Percentiles rank a stretch among this genome's conserved stretches.
Evolutionary conservation across 2,888 invertebrate species (phyloP).

Genomic region (Deladenus siricidicola): DNA sequence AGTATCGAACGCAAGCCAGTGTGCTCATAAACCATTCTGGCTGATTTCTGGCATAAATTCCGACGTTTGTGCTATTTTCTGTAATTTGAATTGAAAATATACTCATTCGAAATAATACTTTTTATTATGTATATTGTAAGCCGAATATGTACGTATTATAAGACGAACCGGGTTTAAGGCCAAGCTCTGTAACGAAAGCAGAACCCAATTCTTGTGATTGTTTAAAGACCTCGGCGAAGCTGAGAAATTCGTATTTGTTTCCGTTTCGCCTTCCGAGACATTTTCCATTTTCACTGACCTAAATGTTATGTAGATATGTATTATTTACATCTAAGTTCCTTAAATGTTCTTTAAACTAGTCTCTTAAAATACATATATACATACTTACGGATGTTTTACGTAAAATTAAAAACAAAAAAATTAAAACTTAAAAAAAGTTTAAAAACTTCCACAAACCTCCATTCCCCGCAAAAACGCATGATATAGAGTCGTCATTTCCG

Average conservation of each 20-base stretch:
- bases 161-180: slow-evolving; percentile 35
- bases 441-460: slow-evolving; percentile 24
- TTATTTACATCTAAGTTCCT: no score
- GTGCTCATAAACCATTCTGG: slow-evolving; percentile 62
- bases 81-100: slow-evolving; percentile 1
- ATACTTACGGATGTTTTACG: not conserved
- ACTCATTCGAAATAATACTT: no score
- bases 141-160: no score
- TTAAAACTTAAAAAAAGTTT: slow-evolving; percentile 2
- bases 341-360: no score
- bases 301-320: slow-evolving; percentile 26
- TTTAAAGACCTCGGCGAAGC: slow-evolving; percentile 36
- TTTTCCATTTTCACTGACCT: slow-evolving; percentile 36
- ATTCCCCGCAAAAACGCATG: slow-evolving; percentile 43
- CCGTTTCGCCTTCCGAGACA: slow-evolving; percentile 41
- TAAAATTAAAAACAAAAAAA: not conserved
- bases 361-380: no score
- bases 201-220: slow-evolving; percentile 33
- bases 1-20: slow-evolving; percentile 41
- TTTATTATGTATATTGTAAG: no score
- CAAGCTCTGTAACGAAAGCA: slow-evolving; percentile 32
- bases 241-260: slow-evolving; percentile 33
- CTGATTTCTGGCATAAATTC: slow-evolving; percentile 89
- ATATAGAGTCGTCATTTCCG: slow-evolving; percentile 44
- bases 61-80: slow-evolving; percentile 66